These are phyloP conservation scores for Cephus rjabovi DNA, from an alignment of 2,888 invertebrate species.

Conservation along the genomic window DNA sequence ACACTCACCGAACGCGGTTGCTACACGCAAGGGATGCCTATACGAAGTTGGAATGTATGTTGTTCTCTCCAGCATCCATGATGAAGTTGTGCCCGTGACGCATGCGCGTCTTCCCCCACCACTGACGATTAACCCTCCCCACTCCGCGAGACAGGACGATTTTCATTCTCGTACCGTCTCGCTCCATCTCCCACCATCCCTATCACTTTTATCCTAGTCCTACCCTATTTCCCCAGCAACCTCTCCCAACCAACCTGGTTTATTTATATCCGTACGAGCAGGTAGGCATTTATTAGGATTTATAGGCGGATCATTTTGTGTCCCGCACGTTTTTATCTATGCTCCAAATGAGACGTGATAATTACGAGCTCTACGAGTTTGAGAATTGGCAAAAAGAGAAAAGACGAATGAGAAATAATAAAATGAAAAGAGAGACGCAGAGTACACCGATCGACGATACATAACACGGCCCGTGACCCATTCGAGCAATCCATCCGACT, in stretches of 20 bases:
- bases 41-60: conserved; percentile 24
- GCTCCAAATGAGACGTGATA: conserved; percentile 50
- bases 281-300: conserved; percentile 64
- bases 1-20: conserved; percentile 36
- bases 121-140: no score
- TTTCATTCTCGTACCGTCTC: not conserved
- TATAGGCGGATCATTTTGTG: conserved; percentile 58
- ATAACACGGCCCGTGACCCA: not conserved
- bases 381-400: not conserved
- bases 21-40: conserved; percentile 19
- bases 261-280: conserved; percentile 51
- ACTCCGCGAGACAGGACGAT: not conserved
- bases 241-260: conserved; percentile 31
- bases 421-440: not conserved
- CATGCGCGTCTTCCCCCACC: conserved; percentile 8
- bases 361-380: conserved; percentile 32
- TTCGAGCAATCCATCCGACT: not conserved
- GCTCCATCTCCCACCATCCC: conserved; percentile 4
- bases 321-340: conserved; percentile 41
- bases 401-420: not conserved
- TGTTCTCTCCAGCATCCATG: conserved; percentile 41
- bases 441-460: not conserved
- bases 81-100: conserved; percentile 46
- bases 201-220: not conserved
- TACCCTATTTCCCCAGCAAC: conserved; percentile 5